A percentile compares a stretch with the other conserved stretches of the same genome.
phyloP scores from a whole-genome alignment of 2,888 invertebrate species.

The Drosophila kambysellisi region DNA sequence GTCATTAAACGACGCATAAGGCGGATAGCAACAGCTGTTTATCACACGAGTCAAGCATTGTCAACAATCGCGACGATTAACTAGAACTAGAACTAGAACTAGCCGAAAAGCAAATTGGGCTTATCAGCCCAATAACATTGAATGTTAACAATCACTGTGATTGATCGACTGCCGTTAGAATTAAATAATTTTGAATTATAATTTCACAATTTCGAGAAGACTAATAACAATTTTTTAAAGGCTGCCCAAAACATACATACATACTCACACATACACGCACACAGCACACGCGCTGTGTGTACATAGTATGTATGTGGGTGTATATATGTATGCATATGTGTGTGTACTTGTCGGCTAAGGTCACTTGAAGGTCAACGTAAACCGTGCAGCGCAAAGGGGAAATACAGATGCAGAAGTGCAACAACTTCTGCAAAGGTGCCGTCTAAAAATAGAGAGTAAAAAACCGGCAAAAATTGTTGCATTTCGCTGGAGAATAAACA shows the following conservation, averaged over 20 bases:
- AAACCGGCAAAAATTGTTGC: constrained; percentile 60
- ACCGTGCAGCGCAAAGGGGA: constrained; percentile 44
- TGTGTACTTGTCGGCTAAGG: constrained; percentile 63
- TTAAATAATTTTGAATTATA: background rate
- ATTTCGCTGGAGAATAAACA: constrained; percentile 50
- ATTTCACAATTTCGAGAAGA: constrained; percentile 15
- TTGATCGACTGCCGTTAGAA: background rate
- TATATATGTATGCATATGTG: constrained; percentile 23
- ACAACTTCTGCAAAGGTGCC: constrained; percentile 27
- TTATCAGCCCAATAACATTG: constrained; percentile 21
- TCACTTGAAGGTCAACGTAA: constrained; percentile 77
- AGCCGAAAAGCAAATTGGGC: background rate
- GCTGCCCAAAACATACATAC: constrained; percentile 14
- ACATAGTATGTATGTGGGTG: constrained; percentile 3
- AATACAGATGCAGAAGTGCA: constrained; percentile 59
- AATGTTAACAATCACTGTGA: too few species aligned
- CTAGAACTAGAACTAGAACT: background rate
- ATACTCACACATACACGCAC: constrained; percentile 16
- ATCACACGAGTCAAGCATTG: constrained; percentile 35
- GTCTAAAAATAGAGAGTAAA: constrained; percentile 20
- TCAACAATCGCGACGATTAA: constrained; percentile 1
- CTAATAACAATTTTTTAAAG: constrained; percentile 20
- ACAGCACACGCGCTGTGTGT: constrained; percentile 9
- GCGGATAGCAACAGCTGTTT: constrained; percentile 22
- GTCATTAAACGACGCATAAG: background rate